A percentile compares a stretch with the other conserved stretches of the same genome.
phyloP scores from a whole-genome alignment of 2,113 vertebrate genomes.

The Sylvilagus bachmani region DNA sequence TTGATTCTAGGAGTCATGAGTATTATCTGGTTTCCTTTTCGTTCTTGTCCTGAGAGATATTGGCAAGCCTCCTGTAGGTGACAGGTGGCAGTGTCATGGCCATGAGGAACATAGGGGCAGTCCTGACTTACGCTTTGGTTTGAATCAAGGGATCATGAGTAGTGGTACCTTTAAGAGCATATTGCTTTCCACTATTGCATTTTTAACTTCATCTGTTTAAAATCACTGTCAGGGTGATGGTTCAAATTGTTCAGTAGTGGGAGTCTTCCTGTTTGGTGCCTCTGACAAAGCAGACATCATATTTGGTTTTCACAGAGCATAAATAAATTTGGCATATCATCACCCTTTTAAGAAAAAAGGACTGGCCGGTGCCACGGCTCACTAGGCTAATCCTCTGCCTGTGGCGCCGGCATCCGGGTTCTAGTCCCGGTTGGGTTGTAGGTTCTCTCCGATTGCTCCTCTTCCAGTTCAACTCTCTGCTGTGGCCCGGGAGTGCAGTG shows the following conservation, averaged over 20 bases:
- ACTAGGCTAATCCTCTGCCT: too few species aligned
- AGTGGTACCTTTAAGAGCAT: constrained; percentile 10
- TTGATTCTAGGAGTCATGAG: constrained; percentile 40
- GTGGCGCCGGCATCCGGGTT: too few species aligned
- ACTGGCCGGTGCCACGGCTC: too few species aligned
- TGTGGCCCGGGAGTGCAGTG: too few species aligned
- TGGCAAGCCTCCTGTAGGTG: not conserved
- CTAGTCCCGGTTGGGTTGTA: too few species aligned
- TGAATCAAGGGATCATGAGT: not conserved
- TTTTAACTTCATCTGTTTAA: constrained; percentile 8
- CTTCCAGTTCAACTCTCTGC: too few species aligned
- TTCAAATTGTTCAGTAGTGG: not conserved
- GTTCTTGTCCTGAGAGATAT: not conserved
- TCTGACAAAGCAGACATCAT: not conserved
- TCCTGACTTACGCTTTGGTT: not conserved
- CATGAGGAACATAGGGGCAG: not conserved
- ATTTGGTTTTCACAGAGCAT: not conserved
- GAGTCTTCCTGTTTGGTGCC: not conserved
- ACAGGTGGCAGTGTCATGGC: not conserved
- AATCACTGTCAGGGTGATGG: not conserved
- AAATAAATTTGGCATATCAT: not conserved
- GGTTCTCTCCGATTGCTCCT: too few species aligned
- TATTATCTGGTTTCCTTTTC: constrained; percentile 17
- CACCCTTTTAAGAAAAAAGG: not conserved
- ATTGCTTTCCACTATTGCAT: not conserved